Evolutionary conservation across 2,888 invertebrate genomes (phyloP), one percentile per base, ranked within the genome.

Genomic region (Standfussiana lucernea): DNA sequence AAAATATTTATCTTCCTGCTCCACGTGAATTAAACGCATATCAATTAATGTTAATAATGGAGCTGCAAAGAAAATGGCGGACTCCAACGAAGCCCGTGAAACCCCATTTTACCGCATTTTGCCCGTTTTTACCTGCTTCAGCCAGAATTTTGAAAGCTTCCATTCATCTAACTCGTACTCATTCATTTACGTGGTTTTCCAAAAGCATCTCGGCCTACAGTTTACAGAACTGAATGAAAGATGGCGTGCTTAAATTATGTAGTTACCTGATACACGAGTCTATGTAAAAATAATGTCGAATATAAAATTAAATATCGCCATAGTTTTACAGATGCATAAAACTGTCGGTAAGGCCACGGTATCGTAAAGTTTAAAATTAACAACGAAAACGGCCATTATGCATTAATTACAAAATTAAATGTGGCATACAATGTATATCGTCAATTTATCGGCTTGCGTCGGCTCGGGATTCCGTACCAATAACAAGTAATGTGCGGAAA

Each of bases 141-240:
- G 64, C 65, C 50, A 62, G 73, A 75, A 72, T 79, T 82, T 84
- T 82, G 76, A 87, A 82, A 88, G 79, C 80, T 74, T 87, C 74
- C 77, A 83, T 88, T 87, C 84, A 83, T 76, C 65, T 59, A 61
- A 74, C 79, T 77, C 86, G 68, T 83, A 85, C 78, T 73, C 80
- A 59, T 86, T 80, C 62, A 86, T 88, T 86, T 71, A 76, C 69
- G 82, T 62, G 75, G 76, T 80, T 80, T 69, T 65, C 45, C 59
- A 77, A 86, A 88, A 86, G 69, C 59, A 64, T 72, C 24, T 61
- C 40, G 5, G 50, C 56, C 56, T 78, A 62, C 45, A 53, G 74
- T 72, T 18, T 72, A 69, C 53, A 47, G 74, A 35, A 45, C n/a
- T 72, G 56, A 74, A 74, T 72, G 28, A 70, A 76, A 45, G 11